phyloP scores from a whole-genome alignment of 2,113 vertebrate species.

The Ursus arctos region DNA sequence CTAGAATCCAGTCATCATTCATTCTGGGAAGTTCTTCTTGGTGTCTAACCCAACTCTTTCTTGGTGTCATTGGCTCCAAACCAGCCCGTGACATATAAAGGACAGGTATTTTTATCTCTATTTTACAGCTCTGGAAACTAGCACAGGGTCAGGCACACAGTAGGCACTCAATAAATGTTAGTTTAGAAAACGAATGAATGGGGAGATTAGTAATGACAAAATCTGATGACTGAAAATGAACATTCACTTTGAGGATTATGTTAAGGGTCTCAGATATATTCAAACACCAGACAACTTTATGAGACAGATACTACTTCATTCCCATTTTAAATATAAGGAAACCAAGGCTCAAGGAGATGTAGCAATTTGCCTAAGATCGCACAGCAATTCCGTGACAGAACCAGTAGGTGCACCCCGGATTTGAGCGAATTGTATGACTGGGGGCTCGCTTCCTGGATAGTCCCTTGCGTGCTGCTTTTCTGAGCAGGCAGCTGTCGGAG shows the following conservation, averaged over 20 bases:
- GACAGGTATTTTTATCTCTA: background rate
- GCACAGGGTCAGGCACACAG: background rate
- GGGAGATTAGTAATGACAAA: background rate
- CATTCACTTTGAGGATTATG: background rate
- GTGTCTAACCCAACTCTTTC: background rate
- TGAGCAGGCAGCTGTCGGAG: background rate
- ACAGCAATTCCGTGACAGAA: background rate
- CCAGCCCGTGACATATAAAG: background rate
- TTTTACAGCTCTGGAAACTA: slow-evolving; percentile 23
- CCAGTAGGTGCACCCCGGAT: background rate
- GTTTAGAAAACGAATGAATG: background rate
- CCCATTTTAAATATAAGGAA: background rate
- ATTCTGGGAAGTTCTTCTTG: background rate
- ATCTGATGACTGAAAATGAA: background rate
- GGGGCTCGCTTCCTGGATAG: background rate
- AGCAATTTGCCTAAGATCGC: background rate
- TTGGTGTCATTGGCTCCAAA: background rate
- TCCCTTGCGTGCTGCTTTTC: background rate
- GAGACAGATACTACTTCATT: background rate
- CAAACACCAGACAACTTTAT: background rate
- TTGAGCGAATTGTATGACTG: background rate
- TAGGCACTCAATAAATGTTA: background rate
- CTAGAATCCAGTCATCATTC: background rate
- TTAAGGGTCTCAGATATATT: background rate
- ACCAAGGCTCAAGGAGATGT: background rate